These are phyloP conservation scores for Tetranychus piercei DNA, from an alignment of 2,888 invertebrate species.

Conservation along the genomic window DNA sequence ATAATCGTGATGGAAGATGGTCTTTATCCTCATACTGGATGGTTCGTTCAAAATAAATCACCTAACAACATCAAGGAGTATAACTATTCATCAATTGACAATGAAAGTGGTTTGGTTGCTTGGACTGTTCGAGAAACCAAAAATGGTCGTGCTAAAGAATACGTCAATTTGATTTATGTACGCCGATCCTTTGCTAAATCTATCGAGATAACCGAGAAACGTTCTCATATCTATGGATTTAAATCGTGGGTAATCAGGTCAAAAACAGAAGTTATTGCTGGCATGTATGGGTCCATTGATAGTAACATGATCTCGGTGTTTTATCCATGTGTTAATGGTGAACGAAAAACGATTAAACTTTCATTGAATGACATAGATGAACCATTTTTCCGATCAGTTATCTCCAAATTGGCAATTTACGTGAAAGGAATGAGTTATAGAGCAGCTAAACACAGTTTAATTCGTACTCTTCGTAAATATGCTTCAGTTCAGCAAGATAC, in stretches of 20 bases:
- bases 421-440: background rate
- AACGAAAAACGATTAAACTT: background rate
- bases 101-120: constrained; percentile 49
- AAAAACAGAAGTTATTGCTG: constrained; percentile 62
- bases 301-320: constrained; percentile 48
- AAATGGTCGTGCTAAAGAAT: constrained; percentile 31
- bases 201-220: constrained; percentile 65
- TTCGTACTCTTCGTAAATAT: background rate
- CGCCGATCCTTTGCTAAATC: constrained; percentile 43
- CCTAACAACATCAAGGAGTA: constrained; percentile 58
- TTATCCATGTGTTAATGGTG: constrained; percentile 44
- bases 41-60: constrained; percentile 46
- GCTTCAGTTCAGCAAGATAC: background rate
- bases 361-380: background rate
- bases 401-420: background rate
- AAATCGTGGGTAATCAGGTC: constrained; percentile 52
- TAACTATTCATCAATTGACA: constrained; percentile 52
- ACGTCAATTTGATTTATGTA: constrained; percentile 52
- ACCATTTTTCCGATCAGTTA: background rate
- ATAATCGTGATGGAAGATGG: constrained; percentile 70
- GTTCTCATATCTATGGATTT: constrained; percentile 67
- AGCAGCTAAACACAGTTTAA: background rate
- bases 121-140: constrained; percentile 62
- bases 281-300: constrained; percentile 62
- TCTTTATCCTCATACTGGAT: constrained; percentile 62